These are phyloP conservation scores for Benthosema pterotum DNA, from an alignment of 2,797 vertebrate genomes.

Conservation along the genomic window DNA sequence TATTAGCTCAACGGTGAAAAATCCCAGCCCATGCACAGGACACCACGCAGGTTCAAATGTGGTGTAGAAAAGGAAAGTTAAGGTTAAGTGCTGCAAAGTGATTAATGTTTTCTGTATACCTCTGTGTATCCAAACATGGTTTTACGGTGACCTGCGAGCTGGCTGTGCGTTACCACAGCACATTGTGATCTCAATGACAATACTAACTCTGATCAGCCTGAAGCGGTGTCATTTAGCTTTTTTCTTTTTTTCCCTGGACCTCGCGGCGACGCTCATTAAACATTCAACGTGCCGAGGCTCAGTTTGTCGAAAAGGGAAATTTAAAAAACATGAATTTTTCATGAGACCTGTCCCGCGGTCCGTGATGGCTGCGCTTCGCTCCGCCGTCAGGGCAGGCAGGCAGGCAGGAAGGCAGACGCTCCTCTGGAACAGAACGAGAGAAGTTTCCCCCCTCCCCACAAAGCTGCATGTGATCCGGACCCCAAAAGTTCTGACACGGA, in stretches of 20 bases:
- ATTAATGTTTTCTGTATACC: no score
- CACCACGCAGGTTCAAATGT: no score
- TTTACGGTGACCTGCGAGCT: no score
- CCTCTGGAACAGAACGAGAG: no score
- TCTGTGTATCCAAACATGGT: no score
- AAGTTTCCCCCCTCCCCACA: slow-evolving; percentile 13
- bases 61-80: no score
- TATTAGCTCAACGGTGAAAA: no score
- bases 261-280: slow-evolving; percentile 72
- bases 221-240: slow-evolving; percentile 67
- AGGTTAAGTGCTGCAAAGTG: no score
- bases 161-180: no score
- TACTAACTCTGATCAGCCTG: slow-evolving; percentile 56
- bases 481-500: slow-evolving; percentile 46
- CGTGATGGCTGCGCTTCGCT: slow-evolving; percentile 52
- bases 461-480: slow-evolving; percentile 31
- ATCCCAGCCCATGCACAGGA: no score
- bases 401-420: background rate
- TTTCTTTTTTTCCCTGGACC: slow-evolving; percentile 6
- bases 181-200: slow-evolving; percentile 54
- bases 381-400: background rate
- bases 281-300: slow-evolving; percentile 60
- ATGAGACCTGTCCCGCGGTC: slow-evolving; percentile 63
- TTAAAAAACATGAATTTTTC: slow-evolving; percentile 68
- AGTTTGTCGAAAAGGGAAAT: slow-evolving; percentile 61